Evolutionary conservation across 2,888 invertebrate genomes (phyloP), one percentile per base, ranked within the genome.

Genomic region (Horisme vitalbata): DNA sequence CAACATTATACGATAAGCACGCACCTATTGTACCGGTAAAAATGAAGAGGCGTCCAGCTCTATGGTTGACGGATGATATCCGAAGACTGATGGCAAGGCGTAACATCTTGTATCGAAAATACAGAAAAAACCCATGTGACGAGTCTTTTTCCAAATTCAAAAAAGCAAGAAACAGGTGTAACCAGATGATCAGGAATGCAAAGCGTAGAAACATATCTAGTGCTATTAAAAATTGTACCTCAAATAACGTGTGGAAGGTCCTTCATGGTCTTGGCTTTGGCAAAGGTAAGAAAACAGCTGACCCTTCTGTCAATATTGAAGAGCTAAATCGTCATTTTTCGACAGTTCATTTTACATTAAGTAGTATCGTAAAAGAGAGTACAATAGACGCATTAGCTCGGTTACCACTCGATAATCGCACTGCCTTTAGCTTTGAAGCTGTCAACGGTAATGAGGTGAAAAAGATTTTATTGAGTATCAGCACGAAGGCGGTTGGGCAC

Each of bases 141-240:
- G 35, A 15, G 1, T 7, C 6, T 10, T 11, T 23, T 8, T 1
- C 10, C 12, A n/a, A 9, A 4, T 4, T 34, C 4, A 2, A 34
- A 9, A 34, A 13, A 10, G 35, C 35, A 1, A 14, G 35, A 26
- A 35, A 35, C n/a, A 35, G 8, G 10, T 26, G 35, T n/a, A 34
- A 35, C 10, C 35, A 15, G 4, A 1, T 3, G 7, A 35, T 35
- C 4, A 11, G 35, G 7, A 35, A 35, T 8, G 35, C 35, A 0
- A 35, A 35, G 4, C 23, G 26, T 6, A 24, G 35, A 9, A 4
- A 15, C 20, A 35, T 35, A 2, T 26, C 4, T 15, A 8, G 4
- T 6, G 7, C 1, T 4, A 35, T 35, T 9, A 12, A 14, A 2
- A 15, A 14, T 2, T 9, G 26, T 4, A 35, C 35, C 0, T 10